phyloP scores from a whole-genome alignment of 92 coral and sea anemone species.

The Porites evermanni region DNA sequence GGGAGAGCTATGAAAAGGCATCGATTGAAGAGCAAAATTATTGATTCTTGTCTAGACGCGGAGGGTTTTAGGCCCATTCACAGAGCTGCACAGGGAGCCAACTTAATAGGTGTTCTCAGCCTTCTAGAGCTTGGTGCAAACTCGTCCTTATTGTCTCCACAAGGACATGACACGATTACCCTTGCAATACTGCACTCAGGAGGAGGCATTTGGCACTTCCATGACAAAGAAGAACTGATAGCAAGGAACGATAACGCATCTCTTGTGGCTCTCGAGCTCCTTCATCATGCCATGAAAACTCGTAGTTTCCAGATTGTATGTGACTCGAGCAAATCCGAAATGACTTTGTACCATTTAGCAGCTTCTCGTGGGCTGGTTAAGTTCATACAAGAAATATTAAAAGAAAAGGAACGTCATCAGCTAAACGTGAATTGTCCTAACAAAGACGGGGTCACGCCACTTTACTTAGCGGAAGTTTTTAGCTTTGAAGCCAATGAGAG shows the following conservation, averaged over 20 bases:
- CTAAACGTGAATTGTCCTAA: constrained; percentile 70
- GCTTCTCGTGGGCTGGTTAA: constrained; percentile 73
- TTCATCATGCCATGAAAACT: constrained; percentile 27
- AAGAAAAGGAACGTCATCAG: constrained; percentile 26
- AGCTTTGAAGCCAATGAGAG: not conserved
- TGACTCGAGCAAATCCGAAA: constrained; percentile 22
- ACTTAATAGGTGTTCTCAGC: constrained; percentile 47
- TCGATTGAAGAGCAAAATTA: not conserved
- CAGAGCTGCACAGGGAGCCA: constrained; percentile 77
- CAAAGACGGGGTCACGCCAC: constrained; percentile 71
- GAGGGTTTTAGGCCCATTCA: constrained; percentile 61
- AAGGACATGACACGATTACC: constrained; percentile 1
- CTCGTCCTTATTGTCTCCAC: not conserved
- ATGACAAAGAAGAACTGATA: not conserved
- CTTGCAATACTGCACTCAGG: constrained; percentile 20
- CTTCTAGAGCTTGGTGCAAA: constrained; percentile 18
- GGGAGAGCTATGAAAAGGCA: not conserved
- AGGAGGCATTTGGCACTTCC: not conserved
- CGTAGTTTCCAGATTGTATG: constrained; percentile 30
- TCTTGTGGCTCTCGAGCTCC: constrained; percentile 20
- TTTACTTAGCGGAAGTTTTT: constrained; percentile 69
- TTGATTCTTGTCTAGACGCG: constrained; percentile 57
- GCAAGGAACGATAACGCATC: not conserved
- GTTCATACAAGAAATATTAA: constrained; percentile 47
- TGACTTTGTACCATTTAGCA: constrained; percentile 75